These are phyloP conservation scores for Synaphobranchus kaupii DNA, from an alignment of 2,797 vertebrate genomes.

Conservation along the genomic window DNA sequence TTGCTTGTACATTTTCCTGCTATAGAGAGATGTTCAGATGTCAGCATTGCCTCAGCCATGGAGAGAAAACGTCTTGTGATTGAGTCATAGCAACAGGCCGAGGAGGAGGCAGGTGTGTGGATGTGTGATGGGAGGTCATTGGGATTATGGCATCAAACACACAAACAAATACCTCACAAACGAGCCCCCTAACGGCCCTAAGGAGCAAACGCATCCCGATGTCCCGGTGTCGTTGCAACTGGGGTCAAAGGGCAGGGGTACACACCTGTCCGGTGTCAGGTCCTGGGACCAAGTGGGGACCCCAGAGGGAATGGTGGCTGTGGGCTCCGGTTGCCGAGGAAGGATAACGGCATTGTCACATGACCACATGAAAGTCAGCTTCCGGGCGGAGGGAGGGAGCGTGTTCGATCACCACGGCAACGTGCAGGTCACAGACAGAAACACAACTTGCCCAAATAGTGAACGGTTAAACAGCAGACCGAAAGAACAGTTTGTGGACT, in stretches of 20 bases:
- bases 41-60: neutral
- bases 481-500: neutral
- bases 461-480: neutral
- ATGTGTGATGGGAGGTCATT: neutral
- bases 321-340: neutral
- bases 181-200: neutral
- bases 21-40: neutral
- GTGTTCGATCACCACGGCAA: neutral
- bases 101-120: neutral
- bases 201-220: neutral
- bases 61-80: no score
- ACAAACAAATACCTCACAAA: neutral
- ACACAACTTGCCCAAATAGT: neutral
- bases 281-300: neutral
- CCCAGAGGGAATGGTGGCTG: neutral
- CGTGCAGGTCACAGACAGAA: neutral
- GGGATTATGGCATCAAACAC: neutral
- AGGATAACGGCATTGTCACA: slow-evolving; percentile 1
- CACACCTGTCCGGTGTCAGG: slow-evolving; percentile 24
- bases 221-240: neutral
- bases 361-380: slow-evolving; percentile 11
- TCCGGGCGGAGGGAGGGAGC: neutral
- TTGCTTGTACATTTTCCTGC: neutral
- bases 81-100: neutral
- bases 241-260: slow-evolving; percentile 21